These are phyloP conservation scores for Antheraea assamensis DNA, from an alignment of 2,888 invertebrate species.

Conservation along the genomic window DNA sequence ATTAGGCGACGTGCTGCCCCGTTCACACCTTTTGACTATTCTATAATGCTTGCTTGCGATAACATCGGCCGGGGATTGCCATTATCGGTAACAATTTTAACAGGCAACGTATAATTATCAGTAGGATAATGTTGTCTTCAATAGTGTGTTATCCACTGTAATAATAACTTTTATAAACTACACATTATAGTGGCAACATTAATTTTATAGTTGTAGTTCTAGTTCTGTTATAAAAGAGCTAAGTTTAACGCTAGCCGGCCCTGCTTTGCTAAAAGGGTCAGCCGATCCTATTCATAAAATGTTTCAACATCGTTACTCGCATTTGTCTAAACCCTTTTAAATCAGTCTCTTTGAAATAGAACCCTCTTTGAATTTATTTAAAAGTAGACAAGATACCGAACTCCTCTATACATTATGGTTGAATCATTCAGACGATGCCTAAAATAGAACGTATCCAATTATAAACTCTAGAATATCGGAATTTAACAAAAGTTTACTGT, in stretches of 20 bases:
- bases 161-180: too few relatives aligned
- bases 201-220: background rate
- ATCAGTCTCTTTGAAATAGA: constrained; percentile 56
- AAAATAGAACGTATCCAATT: constrained; percentile 16
- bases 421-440: constrained; percentile 10
- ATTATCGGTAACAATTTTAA: too few relatives aligned
- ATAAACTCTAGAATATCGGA: constrained; percentile 16
- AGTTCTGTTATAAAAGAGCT: constrained; percentile 30
- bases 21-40: too few relatives aligned
- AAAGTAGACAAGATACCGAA: constrained; percentile 37
- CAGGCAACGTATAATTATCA: too few relatives aligned
- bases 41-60: too few relatives aligned
- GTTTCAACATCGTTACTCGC: constrained; percentile 72
- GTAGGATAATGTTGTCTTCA: too few relatives aligned
- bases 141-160: too few relatives aligned
- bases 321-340: constrained; percentile 71
- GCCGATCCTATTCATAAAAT: constrained; percentile 63
- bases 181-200: constrained; percentile 32
- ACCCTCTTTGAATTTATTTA: constrained; percentile 58
- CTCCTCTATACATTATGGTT: constrained; percentile 10
- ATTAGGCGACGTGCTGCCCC: too few relatives aligned
- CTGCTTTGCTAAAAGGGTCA: constrained; percentile 65
- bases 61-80: too few relatives aligned
- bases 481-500: constrained; percentile 18
- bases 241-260: constrained; percentile 50